Conservation (phyloP, 53 echinoderm and acorn worm species). For the Holothuria scabra region DNA sequence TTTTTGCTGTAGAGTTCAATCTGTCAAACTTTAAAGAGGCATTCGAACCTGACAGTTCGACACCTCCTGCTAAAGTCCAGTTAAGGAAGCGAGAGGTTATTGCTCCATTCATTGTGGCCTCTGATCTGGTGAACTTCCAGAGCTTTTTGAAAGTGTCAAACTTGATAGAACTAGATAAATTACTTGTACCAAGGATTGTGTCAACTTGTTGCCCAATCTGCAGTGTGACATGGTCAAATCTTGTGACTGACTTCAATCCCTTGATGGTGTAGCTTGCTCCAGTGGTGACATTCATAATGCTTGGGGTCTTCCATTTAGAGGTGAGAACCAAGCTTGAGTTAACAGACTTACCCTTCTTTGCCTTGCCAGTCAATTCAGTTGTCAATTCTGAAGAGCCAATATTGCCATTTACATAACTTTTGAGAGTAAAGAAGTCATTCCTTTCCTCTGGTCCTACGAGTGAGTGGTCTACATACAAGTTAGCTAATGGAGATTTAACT, state of each 20-base stretch:
- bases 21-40: slow-evolving; percentile 63
- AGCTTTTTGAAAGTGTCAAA: slow-evolving; percentile 58
- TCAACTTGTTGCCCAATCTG: neutral
- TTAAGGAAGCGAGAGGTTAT: slow-evolving; percentile 54
- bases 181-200: slow-evolving; percentile 17
- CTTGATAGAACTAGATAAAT: slow-evolving; percentile 13
- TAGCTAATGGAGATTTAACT: slow-evolving; percentile 16
- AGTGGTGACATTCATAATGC: slow-evolving; percentile 64
- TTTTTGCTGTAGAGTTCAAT: slow-evolving; percentile 53
- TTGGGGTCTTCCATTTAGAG: slow-evolving; percentile 13
- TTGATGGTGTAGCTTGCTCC: slow-evolving; percentile 72
- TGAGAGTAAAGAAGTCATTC: neutral
- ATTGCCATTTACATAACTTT: slow-evolving; percentile 1
- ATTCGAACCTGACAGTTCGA: slow-evolving; percentile 14
- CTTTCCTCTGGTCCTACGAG: slow-evolving; percentile 12
- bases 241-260: slow-evolving; percentile 57
- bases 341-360: slow-evolving; percentile 25
- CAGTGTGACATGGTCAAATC: slow-evolving; percentile 61
- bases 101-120: slow-evolving; percentile 15
- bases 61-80: slow-evolving; percentile 39
- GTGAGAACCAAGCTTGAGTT: slow-evolving; percentile 1
- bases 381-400: neutral
- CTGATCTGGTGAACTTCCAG: slow-evolving; percentile 59
- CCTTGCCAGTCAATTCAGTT: slow-evolving; percentile 25
- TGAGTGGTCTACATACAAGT: slow-evolving; percentile 7